Conservation (phyloP, 2,888 invertebrate genomes). For the Nycteola revayana region DNA sequence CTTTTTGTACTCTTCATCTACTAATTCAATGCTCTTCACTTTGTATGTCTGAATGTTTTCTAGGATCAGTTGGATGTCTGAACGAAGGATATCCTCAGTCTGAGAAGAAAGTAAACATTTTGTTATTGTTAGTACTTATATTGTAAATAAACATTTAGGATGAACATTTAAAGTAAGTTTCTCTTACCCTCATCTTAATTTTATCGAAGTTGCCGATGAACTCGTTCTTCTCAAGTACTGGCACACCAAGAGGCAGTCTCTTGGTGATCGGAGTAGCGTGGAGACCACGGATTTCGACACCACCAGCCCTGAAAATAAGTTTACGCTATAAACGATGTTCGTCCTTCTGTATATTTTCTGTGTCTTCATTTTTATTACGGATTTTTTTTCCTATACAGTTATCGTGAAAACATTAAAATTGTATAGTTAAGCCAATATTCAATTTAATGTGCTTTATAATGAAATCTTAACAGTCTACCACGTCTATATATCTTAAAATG, state of each 20-base stretch:
- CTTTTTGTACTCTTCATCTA: slow-evolving; percentile 74
- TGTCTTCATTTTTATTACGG: no score
- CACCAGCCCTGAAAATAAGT: slow-evolving; percentile 85
- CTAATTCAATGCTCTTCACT: slow-evolving; percentile 82
- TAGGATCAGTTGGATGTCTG: slow-evolving; percentile 85
- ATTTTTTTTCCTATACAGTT: no score
- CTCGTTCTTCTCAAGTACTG: slow-evolving; percentile 88
- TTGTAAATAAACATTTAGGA: no score
- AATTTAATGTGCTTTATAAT: no score
- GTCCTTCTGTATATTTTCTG: no score
- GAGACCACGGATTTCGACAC: slow-evolving; percentile 89
- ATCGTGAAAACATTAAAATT: no score
- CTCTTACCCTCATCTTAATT: slow-evolving; percentile 59
- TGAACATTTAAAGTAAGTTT: no score
- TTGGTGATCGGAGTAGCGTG: slow-evolving; percentile 89
- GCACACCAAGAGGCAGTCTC: slow-evolving; percentile 85
- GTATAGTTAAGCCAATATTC: no score
- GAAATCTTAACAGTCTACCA: no score
- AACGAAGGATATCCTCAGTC: slow-evolving; percentile 80
- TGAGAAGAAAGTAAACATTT: slow-evolving; percentile 18
- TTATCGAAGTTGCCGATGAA: slow-evolving; percentile 85
- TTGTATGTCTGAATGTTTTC: slow-evolving; percentile 86
- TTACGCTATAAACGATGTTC: no score
- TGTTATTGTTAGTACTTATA: no score
- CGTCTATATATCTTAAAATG: no score